Percentiles rank a stretch among this genome's conserved stretches.
phyloP scores from a whole-genome alignment of 2,113 vertebrate species.

The Phocoena phocoena region DNA sequence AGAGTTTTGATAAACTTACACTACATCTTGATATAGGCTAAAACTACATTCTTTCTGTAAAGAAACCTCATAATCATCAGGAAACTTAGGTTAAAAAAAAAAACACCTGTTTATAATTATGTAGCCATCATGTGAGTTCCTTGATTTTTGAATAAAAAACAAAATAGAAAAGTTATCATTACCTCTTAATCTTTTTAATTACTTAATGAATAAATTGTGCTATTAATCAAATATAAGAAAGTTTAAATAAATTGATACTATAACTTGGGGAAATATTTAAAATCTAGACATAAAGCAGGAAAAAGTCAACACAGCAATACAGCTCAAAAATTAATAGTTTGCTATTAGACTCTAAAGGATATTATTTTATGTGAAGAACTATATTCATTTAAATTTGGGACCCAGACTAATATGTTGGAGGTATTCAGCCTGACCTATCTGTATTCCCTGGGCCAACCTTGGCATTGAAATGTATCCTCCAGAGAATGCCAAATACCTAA shows the following conservation, averaged over 20 bases:
- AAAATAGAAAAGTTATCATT: background rate
- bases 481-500: background rate
- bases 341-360: background rate
- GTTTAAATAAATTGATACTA: background rate
- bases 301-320: background rate
- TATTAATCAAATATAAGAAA: background rate
- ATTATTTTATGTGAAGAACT: background rate
- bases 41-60: background rate
- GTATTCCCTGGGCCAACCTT: background rate
- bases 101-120: background rate
- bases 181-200: background rate
- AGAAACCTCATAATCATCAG: background rate
- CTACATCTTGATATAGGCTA: background rate
- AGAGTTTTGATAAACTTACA: background rate
- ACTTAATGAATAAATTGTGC: background rate
- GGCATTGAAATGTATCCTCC: background rate
- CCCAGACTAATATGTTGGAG: background rate
- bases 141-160: background rate
- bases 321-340: slow-evolving; percentile 5
- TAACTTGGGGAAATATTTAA: background rate
- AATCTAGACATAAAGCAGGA: background rate
- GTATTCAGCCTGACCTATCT: background rate
- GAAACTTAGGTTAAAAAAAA: background rate
- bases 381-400: background rate
- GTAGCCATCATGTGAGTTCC: background rate